Evolutionary conservation across 2,113 vertebrate genomes (phyloP).

Genomic region (Sula dactylatra): DNA sequence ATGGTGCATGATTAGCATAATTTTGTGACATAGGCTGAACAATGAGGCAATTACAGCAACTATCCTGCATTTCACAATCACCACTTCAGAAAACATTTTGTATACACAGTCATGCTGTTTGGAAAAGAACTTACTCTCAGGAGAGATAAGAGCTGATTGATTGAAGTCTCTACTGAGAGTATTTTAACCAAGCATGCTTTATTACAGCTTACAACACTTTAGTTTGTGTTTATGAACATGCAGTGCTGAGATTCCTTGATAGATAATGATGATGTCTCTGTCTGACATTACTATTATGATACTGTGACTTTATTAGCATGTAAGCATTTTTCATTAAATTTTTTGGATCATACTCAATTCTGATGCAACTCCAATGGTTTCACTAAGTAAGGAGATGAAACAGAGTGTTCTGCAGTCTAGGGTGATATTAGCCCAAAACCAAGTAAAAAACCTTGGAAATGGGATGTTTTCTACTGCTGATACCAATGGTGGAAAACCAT

Average conservation of each 20-base stretch:
- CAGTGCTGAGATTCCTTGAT: neutral
- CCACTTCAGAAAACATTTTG: neutral
- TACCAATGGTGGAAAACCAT: neutral
- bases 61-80: neutral
- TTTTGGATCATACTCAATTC: neutral
- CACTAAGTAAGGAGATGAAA: neutral
- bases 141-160: neutral
- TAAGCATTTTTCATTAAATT: neutral
- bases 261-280: neutral
- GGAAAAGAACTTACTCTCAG: neutral
- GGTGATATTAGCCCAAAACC: neutral
- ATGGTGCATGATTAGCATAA: neutral
- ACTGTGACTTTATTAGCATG: neutral
- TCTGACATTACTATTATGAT: neutral
- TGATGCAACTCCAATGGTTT: neutral
- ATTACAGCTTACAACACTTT: neutral
- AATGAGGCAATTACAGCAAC: neutral
- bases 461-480: neutral
- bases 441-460: neutral
- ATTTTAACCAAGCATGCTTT: neutral
- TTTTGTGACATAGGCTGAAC: constrained; percentile 11
- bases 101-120: neutral
- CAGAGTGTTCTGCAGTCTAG: neutral
- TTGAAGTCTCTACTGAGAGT: neutral
- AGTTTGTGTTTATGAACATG: neutral